phyloP scores from a whole-genome alignment of 2,888 invertebrate species.

The Apotomis betuletana region DNA sequence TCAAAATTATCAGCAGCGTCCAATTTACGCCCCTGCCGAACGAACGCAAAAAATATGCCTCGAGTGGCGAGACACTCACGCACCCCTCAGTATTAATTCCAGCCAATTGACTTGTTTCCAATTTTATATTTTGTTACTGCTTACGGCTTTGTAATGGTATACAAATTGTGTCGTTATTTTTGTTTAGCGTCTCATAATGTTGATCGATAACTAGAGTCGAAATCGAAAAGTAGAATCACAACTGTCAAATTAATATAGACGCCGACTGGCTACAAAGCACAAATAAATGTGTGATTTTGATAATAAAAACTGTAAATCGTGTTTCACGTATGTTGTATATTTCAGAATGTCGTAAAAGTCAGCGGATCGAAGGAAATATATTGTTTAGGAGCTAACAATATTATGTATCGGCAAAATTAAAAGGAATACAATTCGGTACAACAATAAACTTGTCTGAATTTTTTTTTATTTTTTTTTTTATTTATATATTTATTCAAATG shows the following conservation, averaged over 20 bases:
- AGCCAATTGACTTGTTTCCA: conserved; percentile 78
- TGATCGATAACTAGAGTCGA: conserved; percentile 3
- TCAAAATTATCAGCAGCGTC: conserved; percentile 78
- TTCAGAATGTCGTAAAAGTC: too few relatives aligned
- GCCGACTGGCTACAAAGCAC: background rate
- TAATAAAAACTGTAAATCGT: too few relatives aligned
- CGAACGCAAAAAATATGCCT: conserved; percentile 66
- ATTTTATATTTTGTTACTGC: conserved; percentile 55
- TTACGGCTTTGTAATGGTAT: conserved; percentile 51
- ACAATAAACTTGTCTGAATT: too few relatives aligned
- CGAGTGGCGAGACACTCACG: conserved; percentile 65
- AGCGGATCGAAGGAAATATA: too few relatives aligned
- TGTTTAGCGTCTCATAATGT: conserved; percentile 18
- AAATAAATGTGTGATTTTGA: too few relatives aligned
- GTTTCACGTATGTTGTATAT: too few relatives aligned
- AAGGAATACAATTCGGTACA: too few relatives aligned
- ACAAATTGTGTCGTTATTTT: conserved; percentile 25
- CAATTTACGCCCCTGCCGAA: conserved; percentile 71
- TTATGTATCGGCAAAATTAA: too few relatives aligned
- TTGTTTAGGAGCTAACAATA: too few relatives aligned
- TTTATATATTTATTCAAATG: too few relatives aligned
- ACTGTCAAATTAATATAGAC: background rate
- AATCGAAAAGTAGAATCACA: too few relatives aligned
- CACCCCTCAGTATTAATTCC: conserved; percentile 55
- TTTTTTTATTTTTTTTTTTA: too few relatives aligned